Evolutionary conservation across 1,140 invertebrate genomes (phyloP), one percentile per base, ranked within the genome.

Genomic region (Vanessa atalanta): DNA sequence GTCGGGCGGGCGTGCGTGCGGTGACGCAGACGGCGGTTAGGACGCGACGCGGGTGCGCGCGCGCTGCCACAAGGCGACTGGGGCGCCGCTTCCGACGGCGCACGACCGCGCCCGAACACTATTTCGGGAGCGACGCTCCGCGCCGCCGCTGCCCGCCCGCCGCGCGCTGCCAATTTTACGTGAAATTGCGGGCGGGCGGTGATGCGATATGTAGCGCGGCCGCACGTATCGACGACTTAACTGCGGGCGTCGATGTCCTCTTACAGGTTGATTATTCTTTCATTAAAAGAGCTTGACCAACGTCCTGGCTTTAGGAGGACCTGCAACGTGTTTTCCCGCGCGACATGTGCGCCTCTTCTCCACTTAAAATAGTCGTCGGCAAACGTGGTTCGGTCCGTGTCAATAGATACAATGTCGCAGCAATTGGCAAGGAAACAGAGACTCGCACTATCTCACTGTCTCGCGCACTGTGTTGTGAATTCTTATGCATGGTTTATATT

Each of bases 101-200:
- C 81, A 84, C 88, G 88, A 90, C 88, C 83, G 86, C 85, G 79
- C 86, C 88, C 90, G 90, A 90, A 90, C 90, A 89, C 88, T 90
- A 91, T 92, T 91, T 92, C 89, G 88, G 90, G 89, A 91, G 82
- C 89, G 89, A 87, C 88, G 85, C 90, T 87, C 88, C 88, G 83
- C 87, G 83, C 88, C 88, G 86, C 85, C 88, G 83, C 85, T 84
- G 87, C 86, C 89, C 90, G 89, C 89, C 88, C 87, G 84, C 84
- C 83, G 79, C 83, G 85, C 79, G 89, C 89, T 90, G 90, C 90
- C 90, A 92, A 92, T 92, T 92, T 92, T 90, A 91, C 90, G 90
- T 89, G 88, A 90, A 92, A 92, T 91, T 90, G 88, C 90, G 90
- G 90, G 90, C 90, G 89, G 90, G 89, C 90, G 90, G 89, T 90